Evolutionary conservation across 2,113 vertebrate species (phyloP), one percentile per base, ranked within the genome.

Genomic region (Tachysurus vachellii): DNA sequence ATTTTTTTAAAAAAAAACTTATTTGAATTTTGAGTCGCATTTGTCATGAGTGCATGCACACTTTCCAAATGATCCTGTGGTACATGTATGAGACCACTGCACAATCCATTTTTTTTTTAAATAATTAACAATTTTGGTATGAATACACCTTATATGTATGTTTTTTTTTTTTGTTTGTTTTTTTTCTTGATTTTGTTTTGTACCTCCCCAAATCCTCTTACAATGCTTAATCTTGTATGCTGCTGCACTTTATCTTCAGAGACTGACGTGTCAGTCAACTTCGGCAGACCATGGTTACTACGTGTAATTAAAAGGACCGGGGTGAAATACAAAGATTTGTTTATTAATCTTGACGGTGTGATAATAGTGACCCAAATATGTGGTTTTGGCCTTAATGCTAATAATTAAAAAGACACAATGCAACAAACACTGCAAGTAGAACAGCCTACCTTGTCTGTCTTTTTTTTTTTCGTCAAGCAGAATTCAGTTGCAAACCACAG

Each of bases 201-300:
- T 84, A 87, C 68, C 44, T 71, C 28, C 42, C 56, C 26, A 50
- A 61, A 85, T 75, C 66, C 82, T 82, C 8, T 44, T 83, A 10
- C 12, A 61, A 12, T 56, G 80, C 71, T 87, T 76, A 62, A 62
- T 73, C 44, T 70, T 81, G 36, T 81, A 62, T 36, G 88, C 91
- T 89, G 86, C 87, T 89, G 90, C 86, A 87, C 84, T 89, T 90
- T 90, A 90, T 85, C 75, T 88, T 84, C 57, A 76, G 54, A 88
- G 56, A 82, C 76, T 73, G 81, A 42, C 42, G 47, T 54, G 64
- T 88, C 50, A 59, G 70, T 84, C 64, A 76, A 70, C 83, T 80
- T 84, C 59, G 44, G 53, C 87, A 84, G 80, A 75, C 86, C 50
- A 59, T 84, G 59, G 87, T 86, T 80, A 54, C 79, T 36, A 53